These are phyloP conservation scores for Oryzias celebensis DNA, from an alignment of 2,113 vertebrate genomes.

Conservation along the genomic window DNA sequence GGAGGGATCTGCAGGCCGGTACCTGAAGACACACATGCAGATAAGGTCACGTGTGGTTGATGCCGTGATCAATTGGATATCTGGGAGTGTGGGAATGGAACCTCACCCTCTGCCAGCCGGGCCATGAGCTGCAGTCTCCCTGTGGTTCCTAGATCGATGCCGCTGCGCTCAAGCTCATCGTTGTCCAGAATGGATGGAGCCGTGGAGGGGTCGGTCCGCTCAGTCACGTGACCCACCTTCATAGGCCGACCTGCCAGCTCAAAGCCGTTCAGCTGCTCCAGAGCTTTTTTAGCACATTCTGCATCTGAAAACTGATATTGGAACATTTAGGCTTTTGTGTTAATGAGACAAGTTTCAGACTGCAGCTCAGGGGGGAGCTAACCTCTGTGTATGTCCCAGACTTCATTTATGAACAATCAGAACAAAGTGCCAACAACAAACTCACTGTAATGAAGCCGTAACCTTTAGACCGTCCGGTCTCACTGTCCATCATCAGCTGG, in stretches of 20 bases:
- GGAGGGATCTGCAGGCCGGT: constrained; percentile 96
- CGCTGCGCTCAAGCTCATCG: constrained; percentile 91
- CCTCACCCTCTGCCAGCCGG: constrained; percentile 89
- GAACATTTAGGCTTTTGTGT: background rate
- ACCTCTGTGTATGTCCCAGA: too few relatives aligned
- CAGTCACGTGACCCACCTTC: constrained; percentile 98
- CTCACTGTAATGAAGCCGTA: constrained; percentile 97
- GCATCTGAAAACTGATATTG: constrained; percentile 87
- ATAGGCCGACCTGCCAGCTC: constrained; percentile 94
- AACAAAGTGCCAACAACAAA: background rate
- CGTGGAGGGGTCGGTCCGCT: constrained; percentile 86
- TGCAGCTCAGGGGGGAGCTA: background rate
- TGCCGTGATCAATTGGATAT: background rate
- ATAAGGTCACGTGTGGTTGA: background rate
- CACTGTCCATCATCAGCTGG: constrained; percentile 98
- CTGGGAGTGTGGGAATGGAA: background rate
- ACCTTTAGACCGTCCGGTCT: constrained; percentile 93
- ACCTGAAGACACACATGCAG: constrained; percentile 68
- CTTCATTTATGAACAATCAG: background rate
- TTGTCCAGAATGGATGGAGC: constrained; percentile 93
- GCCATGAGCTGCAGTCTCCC: constrained; percentile 96
- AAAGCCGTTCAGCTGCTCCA: constrained; percentile 96
- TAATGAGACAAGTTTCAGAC: background rate
- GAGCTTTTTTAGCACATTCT: constrained; percentile 94
- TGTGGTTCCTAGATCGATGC: constrained; percentile 93